Base-by-base conservation (phyloP, 2,797 vertebrate species). In the Eupleurogrammus muticus region DNA sequence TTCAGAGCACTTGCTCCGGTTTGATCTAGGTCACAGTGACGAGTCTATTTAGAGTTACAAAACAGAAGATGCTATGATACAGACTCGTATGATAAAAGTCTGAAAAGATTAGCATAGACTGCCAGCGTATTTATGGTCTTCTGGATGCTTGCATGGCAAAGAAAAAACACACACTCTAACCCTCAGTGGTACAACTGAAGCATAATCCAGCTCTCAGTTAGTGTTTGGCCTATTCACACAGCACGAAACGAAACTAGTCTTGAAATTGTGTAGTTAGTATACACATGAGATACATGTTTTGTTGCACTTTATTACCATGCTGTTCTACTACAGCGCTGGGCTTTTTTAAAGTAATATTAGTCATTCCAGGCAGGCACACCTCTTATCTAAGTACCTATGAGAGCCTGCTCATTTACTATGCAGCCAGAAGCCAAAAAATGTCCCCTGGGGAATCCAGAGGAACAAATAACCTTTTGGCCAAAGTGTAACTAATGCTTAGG, bases 391-490 rank as follows among this genome's bases (percentile, higher is more conserved):
- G 55, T 32, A 67, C 28, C 46, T 35, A 0, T 51, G 17, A 62
- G 47, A 16, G 20, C 16, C 23, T 38, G 23, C 56, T n/a, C 9
- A 63, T 12, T 47, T 51, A 59, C 21, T 48, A 13, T 55, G 21
- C 53, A 57, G 1, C 20, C n/a, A 5, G 3, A 40, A 5, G 24
- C 17, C 12, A 44, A 19, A 5, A 9, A 58, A 53, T 38, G n/a
- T 46, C 32, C 46, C n/a, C 20, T 54, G 24, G 24, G 19, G 10
- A 62, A 61, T 58, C n/a, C 35, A 50, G 19, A 50, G 21, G 56
- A 23, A 55, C 38, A 55, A 49, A 65, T 47, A 38, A 65, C 51
- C 55, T 61, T 35, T 60, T 28, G 42, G 66, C 58, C 53, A 64
- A 54, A 67, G 32, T 56, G 16, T 40, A 74, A 16, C 48, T 46